Percentiles rank a stretch among this genome's conserved stretches.
These are phyloP conservation scores for Uria aalge DNA, from an alignment of 2,113 vertebrate species.

Conservation along the genomic window DNA sequence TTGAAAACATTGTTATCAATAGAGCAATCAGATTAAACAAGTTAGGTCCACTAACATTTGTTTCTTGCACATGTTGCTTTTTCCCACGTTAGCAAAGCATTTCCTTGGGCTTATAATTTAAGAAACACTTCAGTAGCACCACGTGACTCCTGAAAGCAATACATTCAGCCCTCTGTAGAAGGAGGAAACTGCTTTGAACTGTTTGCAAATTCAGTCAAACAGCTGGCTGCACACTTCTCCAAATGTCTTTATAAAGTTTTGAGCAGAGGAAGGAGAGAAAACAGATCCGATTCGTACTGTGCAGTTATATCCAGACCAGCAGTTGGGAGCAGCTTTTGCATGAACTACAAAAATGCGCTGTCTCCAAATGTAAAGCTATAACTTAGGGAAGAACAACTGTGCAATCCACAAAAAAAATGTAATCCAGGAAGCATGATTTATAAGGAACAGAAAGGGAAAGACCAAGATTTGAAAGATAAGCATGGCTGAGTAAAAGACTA, in stretches of 20 bases:
- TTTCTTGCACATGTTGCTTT: background rate
- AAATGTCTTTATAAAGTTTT: background rate
- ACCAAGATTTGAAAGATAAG: background rate
- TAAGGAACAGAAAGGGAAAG: background rate
- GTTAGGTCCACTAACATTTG: background rate
- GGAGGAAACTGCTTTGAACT: background rate
- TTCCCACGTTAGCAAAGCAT: background rate
- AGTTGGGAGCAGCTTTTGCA: background rate
- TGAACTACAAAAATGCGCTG: background rate
- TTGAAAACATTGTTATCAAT: background rate
- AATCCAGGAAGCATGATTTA: background rate
- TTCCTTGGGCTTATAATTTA: background rate
- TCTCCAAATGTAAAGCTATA: background rate
- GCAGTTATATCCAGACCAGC: background rate
- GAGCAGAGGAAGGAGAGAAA: background rate
- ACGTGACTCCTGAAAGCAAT: background rate
- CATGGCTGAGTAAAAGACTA: background rate
- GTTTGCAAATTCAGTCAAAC: background rate
- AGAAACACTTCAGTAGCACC: constrained; percentile 4
- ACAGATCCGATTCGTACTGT: background rate
- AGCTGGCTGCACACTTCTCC: background rate
- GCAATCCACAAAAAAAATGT: background rate
- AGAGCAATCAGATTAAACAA: background rate
- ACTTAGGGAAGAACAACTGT: background rate
- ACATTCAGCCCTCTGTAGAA: background rate